Percentiles rank a stretch among this genome's conserved stretches.
Evolutionary conservation across 2,888 invertebrate species (phyloP).

Genomic region (Trissolcus japonicus): DNA sequence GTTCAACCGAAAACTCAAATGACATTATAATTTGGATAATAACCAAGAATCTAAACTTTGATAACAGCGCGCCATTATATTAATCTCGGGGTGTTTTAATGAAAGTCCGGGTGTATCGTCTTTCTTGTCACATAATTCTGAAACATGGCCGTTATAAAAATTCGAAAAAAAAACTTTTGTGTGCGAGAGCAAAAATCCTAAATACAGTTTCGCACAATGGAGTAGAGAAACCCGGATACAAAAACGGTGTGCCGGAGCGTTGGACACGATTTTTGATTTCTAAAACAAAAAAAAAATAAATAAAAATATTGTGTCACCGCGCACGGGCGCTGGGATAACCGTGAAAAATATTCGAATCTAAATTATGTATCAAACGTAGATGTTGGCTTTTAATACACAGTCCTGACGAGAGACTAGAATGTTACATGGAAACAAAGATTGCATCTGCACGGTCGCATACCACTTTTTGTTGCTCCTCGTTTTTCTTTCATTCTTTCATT

Average conservation of each 20-base stretch:
- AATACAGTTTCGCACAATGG: too few species aligned
- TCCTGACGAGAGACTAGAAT: conserved; percentile 19
- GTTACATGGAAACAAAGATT: conserved; percentile 28
- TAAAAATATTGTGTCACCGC: not conserved
- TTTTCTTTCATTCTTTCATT: not conserved
- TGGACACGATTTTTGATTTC: too few species aligned
- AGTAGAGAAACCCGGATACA: not conserved
- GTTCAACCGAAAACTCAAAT: too few species aligned
- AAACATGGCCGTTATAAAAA: too few species aligned
- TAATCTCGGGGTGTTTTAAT: too few species aligned
- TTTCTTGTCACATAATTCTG: too few species aligned
- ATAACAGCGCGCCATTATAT: too few species aligned
- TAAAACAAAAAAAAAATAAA: too few species aligned
- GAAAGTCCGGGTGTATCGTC: too few species aligned
- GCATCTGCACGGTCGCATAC: conserved; percentile 22
- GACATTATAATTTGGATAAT: too few species aligned
- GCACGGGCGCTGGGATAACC: not conserved
- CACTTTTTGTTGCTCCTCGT: conserved; percentile 7
- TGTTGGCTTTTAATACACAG: conserved; percentile 30
- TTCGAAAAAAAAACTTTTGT: not conserved
- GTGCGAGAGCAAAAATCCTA: not conserved
- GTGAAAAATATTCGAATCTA: conserved; percentile 15
- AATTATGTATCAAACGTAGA: conserved; percentile 24
- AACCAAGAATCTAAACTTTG: too few species aligned
- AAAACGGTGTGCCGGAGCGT: conserved; percentile 4